phyloP scores from a whole-genome alignment of 2,797 vertebrate species.

The Gymnoscopelus microlampas region DNA sequence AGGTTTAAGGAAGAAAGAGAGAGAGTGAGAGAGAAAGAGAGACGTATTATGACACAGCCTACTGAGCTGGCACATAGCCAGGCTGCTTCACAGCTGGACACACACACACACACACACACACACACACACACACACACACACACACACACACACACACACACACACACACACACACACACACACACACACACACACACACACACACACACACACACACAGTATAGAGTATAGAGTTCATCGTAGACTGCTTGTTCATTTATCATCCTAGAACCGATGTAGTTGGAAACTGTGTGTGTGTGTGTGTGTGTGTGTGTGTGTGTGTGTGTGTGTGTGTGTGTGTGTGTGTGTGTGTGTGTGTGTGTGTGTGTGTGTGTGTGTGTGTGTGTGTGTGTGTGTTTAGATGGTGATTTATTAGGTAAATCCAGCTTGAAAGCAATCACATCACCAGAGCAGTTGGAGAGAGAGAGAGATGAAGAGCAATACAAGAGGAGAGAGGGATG shows the following conservation, averaged over 20 bases:
- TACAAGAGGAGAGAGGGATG: too few relatives aligned
- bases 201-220: not conserved
- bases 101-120: conserved; percentile 5
- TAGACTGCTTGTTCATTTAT: conserved; percentile 61
- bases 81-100: too few relatives aligned
- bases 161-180: too few relatives aligned
- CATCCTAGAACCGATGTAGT: conserved; percentile 59
- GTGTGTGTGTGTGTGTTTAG: conserved; percentile 45
- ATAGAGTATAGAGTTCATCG: conserved; percentile 55
- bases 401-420: conserved; percentile 72
- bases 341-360: conserved; percentile 39
- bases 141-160: too few relatives aligned
- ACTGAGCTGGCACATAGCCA: too few relatives aligned
- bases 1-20: too few relatives aligned
- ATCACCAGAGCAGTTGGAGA: conserved; percentile 29
- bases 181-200: conserved; percentile 8
- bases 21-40: too few relatives aligned
- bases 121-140: conserved; percentile 21
- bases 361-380: conserved; percentile 33
- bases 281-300: conserved; percentile 17
- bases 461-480: conserved; percentile 33
- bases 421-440: conserved; percentile 63
- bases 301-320: conserved; percentile 30
- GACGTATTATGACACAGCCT: too few relatives aligned
- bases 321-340: conserved; percentile 30